Percentiles rank a stretch among this genome's conserved stretches.
Evolutionary conservation across 2,113 vertebrate species (phyloP).

Genomic region (Lepisosteus oculatus): DNA sequence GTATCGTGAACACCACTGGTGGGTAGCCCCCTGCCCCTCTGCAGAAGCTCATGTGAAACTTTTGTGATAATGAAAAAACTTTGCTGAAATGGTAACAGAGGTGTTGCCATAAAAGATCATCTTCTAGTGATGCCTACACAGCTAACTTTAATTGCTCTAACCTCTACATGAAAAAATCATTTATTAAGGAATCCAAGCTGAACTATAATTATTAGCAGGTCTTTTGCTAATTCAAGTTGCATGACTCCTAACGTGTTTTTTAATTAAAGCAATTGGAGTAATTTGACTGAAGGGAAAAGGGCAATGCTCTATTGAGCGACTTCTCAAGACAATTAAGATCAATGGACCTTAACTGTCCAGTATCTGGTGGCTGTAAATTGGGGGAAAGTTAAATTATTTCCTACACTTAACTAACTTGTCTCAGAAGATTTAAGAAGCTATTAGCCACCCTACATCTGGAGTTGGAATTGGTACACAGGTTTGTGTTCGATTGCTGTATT

Average conservation of each 20-base stretch:
- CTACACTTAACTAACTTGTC: slow-evolving; percentile 22
- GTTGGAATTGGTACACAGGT: background rate
- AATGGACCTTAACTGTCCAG: slow-evolving; percentile 25
- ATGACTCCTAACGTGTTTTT: slow-evolving; percentile 27
- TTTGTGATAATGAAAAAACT: too few species aligned
- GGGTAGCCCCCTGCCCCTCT: too few species aligned
- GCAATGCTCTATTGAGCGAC: slow-evolving; percentile 34
- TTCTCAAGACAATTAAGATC: slow-evolving; percentile 30
- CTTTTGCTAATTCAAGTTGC: slow-evolving; percentile 3
- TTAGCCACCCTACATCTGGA: slow-evolving; percentile 16
- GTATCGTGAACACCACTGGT: too few species aligned
- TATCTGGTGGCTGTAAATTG: slow-evolving; percentile 28
- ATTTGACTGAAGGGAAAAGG: slow-evolving; percentile 31
- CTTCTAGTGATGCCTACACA: too few species aligned
- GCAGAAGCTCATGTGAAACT: too few species aligned
- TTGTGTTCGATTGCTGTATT: background rate
- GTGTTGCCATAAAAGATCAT: too few species aligned
- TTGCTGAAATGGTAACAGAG: too few species aligned
- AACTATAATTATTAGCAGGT: background rate
- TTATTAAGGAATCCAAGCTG: slow-evolving; percentile 8
- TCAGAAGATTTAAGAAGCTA: slow-evolving; percentile 31
- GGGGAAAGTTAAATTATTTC: slow-evolving; percentile 28
- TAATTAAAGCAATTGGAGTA: slow-evolving; percentile 40
- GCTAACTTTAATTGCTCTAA: background rate
- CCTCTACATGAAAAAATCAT: background rate